Base-by-base conservation (phyloP, 2,888 invertebrate species). In the Argynnis bischoffii region DNA sequence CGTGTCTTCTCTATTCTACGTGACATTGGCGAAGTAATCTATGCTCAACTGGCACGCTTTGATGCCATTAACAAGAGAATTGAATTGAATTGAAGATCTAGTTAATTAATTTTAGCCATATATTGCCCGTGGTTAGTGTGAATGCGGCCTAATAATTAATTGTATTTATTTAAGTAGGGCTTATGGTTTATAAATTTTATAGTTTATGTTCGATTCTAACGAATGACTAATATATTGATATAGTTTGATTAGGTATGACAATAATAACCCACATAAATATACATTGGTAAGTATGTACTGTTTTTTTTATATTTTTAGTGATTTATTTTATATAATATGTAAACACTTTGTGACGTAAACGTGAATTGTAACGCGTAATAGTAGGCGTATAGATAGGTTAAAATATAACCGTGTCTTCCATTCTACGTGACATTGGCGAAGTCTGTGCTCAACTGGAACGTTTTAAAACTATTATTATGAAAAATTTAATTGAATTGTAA, bases 181-280 rank as follows among this genome's bases (percentile, higher is more conserved):
- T 26, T 47, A 16, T 41, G 18, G 18, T 26, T 57, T 57, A 18
- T 48, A 47, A 59, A n/a, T 59, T 59, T 11, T 47, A 31, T 21
- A 59, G 26, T 59, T 6, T 47, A 47, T 47, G n/a, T 15, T 46
- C 18, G 18, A 14, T 35, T 56, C 18, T 56, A 31, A 8, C 51
- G n/a, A 15, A 18, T 8, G 18, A 13, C 51, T 51, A 18, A 18
- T 51, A 51, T 51, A 15, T 18, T 13, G 26, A 46, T 57, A 4
- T 57, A 48, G 48, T 59, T 11, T 26, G n/a, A 46, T 18, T n/a
- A 16, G n/a, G 5, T 18, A 51, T 31, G 35, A 41, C 11, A 11
- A 56, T 56, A 47, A 57, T 59, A 48, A 59, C 59, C 59, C 59
- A 59, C 59, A 48, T 48, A n/a, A 59, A n/a, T 59, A n/a, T n/a